Percentiles rank a stretch among this genome's conserved stretches.
Evolutionary conservation across 2,113 vertebrate species (phyloP).

Genomic region (Myocastor coypus): DNA sequence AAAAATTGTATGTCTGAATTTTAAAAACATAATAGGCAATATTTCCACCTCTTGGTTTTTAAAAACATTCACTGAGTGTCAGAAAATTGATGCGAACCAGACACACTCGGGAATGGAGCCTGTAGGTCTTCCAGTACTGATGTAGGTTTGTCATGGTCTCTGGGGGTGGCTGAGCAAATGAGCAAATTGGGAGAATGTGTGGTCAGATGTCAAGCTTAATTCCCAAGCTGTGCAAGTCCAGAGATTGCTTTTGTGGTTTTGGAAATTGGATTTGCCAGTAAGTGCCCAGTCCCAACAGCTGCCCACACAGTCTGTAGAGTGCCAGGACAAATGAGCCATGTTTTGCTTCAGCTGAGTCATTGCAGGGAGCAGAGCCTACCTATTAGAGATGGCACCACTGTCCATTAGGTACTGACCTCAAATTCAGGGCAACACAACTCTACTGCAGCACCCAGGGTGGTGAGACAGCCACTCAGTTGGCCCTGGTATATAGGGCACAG

Average conservation of each 20-base stretch:
- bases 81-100: not conserved
- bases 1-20: not conserved
- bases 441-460: not conserved
- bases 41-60: too few relatives aligned
- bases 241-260: slow-evolving; percentile 58
- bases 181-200: rapidly evolving
- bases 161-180: not conserved
- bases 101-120: not conserved
- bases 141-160: not conserved
- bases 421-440: not conserved
- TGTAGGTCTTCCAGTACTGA: not conserved
- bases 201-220: slow-evolving; percentile 38
- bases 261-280: slow-evolving; percentile 69
- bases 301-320: not conserved
- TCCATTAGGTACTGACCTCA: slow-evolving; percentile 47
- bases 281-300: not conserved
- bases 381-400: not conserved
- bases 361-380: not conserved
- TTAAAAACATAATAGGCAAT: not conserved
- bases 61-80: not conserved
- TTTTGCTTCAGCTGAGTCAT: slow-evolving; percentile 52
- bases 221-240: not conserved
- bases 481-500: not conserved
- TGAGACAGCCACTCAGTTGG: not conserved
- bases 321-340: slow-evolving; percentile 7